Evolutionary conservation across 2,888 invertebrate genomes (phyloP).

Genomic region (Pteria penguin): DNA sequence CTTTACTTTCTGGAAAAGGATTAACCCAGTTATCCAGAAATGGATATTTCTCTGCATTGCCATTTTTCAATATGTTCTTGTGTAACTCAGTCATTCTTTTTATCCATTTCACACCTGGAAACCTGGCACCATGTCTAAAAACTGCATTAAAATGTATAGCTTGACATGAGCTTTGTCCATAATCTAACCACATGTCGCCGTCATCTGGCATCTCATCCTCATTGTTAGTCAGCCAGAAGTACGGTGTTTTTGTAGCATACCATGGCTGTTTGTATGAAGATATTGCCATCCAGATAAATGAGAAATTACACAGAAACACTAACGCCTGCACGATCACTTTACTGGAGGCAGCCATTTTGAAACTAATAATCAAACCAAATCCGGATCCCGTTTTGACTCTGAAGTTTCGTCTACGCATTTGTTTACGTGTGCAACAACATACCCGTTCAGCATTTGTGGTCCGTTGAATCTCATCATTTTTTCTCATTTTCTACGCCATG

Average conservation of each 20-base stretch:
- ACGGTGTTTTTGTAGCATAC: constrained; percentile 72
- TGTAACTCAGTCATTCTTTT: constrained; percentile 61
- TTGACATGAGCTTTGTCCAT: constrained; percentile 47
- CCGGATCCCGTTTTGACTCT: too few species aligned
- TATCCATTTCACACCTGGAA: constrained; percentile 71
- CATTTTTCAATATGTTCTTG: constrained; percentile 52
- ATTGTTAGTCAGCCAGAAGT: constrained; percentile 50
- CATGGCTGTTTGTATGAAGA: constrained; percentile 24
- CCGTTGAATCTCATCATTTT: too few species aligned
- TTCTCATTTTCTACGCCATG: too few species aligned
- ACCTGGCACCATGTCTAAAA: constrained; percentile 70
- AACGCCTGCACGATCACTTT: not conserved
- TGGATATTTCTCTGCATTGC: constrained; percentile 44
- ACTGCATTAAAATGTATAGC: constrained; percentile 63
- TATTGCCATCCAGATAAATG: not conserved
- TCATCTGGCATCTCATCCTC: constrained; percentile 29
- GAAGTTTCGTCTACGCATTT: too few species aligned
- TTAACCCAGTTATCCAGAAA: constrained; percentile 65
- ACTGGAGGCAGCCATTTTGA: constrained; percentile 9
- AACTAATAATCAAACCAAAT: too few species aligned
- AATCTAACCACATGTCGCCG: constrained; percentile 26
- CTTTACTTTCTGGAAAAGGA: constrained; percentile 66
- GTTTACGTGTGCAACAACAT: too few species aligned
- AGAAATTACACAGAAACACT: not conserved
- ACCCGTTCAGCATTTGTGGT: too few species aligned